A percentile compares a stretch with the other conserved stretches of the same genome.
These are phyloP conservation scores for Cyprinus carpio DNA, from an alignment of 2,113 vertebrate genomes.

Conservation along the genomic window DNA sequence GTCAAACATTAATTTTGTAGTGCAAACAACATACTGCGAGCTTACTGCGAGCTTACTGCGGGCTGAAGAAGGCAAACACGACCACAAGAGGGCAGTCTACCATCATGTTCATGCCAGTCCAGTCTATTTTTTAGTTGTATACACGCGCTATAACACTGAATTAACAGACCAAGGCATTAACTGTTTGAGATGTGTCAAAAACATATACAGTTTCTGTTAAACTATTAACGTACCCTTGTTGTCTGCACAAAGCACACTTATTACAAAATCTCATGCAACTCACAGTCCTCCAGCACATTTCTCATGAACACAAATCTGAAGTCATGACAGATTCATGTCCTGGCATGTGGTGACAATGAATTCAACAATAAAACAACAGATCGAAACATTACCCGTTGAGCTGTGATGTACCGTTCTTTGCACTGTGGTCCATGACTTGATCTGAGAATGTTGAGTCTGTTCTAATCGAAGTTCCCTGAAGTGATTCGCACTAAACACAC, in stretches of 20 bases:
- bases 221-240: not conserved
- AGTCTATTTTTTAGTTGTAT: not conserved
- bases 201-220: not conserved
- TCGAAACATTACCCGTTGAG: slow-evolving; percentile 26
- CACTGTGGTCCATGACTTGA: not conserved
- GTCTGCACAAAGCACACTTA: not conserved
- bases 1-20: not conserved
- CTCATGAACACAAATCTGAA: not conserved
- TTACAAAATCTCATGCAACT: not conserved
- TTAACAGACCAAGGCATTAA: not conserved
- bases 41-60: not conserved
- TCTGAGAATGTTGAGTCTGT: not conserved
- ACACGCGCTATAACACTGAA: not conserved
- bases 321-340: no score
- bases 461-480: not conserved
- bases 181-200: not conserved
- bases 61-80: not conserved
- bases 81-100: not conserved
- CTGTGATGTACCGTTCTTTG: not conserved
- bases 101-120: not conserved
- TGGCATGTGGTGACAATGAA: not conserved
- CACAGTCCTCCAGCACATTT: not conserved
- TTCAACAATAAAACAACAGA: not conserved
- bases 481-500: no score
- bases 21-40: no score